Conservation (phyloP, 2,797 vertebrate species). For the Cichlasoma orientale region DNA sequence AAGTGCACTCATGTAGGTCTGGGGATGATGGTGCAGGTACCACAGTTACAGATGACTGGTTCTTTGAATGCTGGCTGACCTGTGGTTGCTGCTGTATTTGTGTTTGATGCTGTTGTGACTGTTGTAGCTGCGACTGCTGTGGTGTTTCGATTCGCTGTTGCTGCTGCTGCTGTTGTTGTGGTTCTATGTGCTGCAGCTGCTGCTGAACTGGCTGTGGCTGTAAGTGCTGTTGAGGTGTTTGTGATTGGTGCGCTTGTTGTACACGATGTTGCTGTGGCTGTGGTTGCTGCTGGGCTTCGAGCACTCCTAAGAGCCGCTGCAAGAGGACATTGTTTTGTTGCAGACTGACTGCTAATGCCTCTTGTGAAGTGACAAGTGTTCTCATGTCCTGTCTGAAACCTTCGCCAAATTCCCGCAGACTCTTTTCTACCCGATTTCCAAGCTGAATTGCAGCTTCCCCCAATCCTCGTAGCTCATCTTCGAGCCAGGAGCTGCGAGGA, state of each 20-base stretch:
- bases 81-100: slow-evolving; percentile 69
- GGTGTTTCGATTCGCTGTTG: slow-evolving; percentile 57
- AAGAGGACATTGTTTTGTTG: slow-evolving; percentile 86
- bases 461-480: slow-evolving; percentile 83
- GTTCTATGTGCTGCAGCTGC: slow-evolving; percentile 66
- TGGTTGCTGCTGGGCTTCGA: slow-evolving; percentile 81
- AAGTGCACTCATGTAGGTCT: slow-evolving; percentile 68
- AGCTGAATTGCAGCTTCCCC: slow-evolving; percentile 84
- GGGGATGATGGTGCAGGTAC: slow-evolving; percentile 68
- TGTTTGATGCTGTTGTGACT: slow-evolving; percentile 65
- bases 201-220: slow-evolving; percentile 59
- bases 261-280: slow-evolving; percentile 71
- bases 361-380: slow-evolving; percentile 83
- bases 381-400: slow-evolving; percentile 82
- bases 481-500: slow-evolving; percentile 81
- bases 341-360: slow-evolving; percentile 81
- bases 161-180: slow-evolving; percentile 56
- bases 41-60: slow-evolving; percentile 60
- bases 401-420: slow-evolving; percentile 81
- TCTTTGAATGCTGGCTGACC: slow-evolving; percentile 61
- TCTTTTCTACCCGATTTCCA: slow-evolving; percentile 83
- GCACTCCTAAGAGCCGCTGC: slow-evolving; percentile 82
- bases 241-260: slow-evolving; percentile 69
- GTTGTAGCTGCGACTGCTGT: slow-evolving; percentile 64
- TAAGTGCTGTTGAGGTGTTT: slow-evolving; percentile 71